Base-by-base conservation (phyloP, 2,888 invertebrate genomes). In the Andrena marginata region DNA sequence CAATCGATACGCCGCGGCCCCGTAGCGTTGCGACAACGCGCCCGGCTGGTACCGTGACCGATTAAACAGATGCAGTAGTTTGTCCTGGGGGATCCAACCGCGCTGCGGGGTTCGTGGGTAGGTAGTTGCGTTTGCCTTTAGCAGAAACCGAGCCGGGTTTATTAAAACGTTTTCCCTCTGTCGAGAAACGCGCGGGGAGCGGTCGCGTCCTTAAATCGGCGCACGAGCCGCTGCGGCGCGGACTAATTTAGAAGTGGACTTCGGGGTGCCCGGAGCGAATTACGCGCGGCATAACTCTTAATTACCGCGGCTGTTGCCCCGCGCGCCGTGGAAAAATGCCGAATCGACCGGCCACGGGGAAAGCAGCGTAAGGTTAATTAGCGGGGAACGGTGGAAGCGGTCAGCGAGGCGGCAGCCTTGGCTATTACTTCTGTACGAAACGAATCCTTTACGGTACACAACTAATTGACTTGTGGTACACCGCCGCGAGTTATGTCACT, bases 391-490 rank as follows among this genome's bases (percentile, higher is more conserved):
- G 54, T 76, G 60, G 76, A 75, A 77, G 72, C 77, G 78, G 77
- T 63, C 70, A 60, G 60, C 56, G 31, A 65, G 63, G 59, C 49
- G 56, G 77, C 72, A 80, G 82, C 78, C 80, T 82, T 77, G 69
- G 54, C 78, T 80, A 59, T 85, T 81, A 75, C 72, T 80, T 79
- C 71, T 74, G 71, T 65, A 86, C 68, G 73, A 72, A 71, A 69
- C 70, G 77, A 79, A 84, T 80, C 82, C 82, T 74, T 78, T 86
- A 82, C 82, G 67, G 68, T 65, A 56, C 77, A 82, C 73, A 83
- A 82, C 89, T 87, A 89, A 89, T 89, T 88, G 89, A 88, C 87
- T 86, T 69, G 84, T 80, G 88, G 77, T 88, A 82, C 76, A 80
- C 83, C 68, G 80, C 77, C 70, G 79, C 83, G 85, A 88, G 88